Base-by-base conservation (phyloP, 2,888 invertebrate genomes). In the Argyresthia albistria region DNA sequence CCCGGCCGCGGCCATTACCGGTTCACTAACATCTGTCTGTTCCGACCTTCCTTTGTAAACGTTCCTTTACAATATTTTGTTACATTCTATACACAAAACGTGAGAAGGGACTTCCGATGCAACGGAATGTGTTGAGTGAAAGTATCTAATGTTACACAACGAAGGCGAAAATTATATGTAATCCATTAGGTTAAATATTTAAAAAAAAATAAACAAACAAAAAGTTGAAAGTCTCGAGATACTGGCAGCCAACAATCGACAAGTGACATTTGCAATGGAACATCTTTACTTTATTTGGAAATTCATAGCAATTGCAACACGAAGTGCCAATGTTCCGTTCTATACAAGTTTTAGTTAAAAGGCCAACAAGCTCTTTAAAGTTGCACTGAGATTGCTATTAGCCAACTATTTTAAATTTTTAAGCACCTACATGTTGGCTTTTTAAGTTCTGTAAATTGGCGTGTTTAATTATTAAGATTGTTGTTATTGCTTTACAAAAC, bases 21-120 rank as follows among this genome's bases (percentile, higher is more conserved):
- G 73, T 74, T 62, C 61, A 57, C 54, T 69, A 74, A 79, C 86
- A 86, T 84, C 86, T 84, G 84, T 70, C 72, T 50, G 52, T 48
- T 42, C 48, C 37, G 39, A 43, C 51, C 50, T 50, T 50, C 51
- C 42, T 47, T 46, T n/a, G n/a, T n/a, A n/a, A n/a, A 52, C 50
- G 35, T 60, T 55, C 56, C 56, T 57, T 63, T 61, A 60, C 60
- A 59, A 59, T 57, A 60, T 57, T 57, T 53, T 58, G 59, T 57
- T 58, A 60, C 58, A 58, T 59, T 58, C 59, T 11, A 54, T 50
- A 51, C 46, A 14, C 52, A 55, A 59, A 59, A 58, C 55, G 53
- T 52, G 56, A 60, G 57, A 59, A 57, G 68, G 69, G 66, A 70
- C 70, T 68, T 77, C 76, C 75, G 36, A 58, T 59, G 61, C 59